Evolutionary conservation across 2,113 vertebrate species (phyloP).

Genomic region (Tyto alba): DNA sequence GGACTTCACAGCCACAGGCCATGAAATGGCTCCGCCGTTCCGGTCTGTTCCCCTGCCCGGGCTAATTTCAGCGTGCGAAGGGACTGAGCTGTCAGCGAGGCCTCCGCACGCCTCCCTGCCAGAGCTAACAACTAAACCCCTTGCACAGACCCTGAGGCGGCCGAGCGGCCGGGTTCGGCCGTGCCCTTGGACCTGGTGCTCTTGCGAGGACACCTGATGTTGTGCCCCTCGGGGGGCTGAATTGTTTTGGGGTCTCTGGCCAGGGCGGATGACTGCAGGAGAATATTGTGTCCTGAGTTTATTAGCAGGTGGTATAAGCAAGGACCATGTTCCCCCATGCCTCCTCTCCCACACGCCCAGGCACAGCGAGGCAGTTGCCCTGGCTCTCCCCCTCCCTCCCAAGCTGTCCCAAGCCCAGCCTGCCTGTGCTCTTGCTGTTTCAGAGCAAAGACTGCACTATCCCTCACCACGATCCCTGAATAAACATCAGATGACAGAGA

Average conservation of each 20-base stretch:
- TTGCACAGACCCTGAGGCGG: fast-evolving
- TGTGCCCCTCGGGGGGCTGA: fast-evolving
- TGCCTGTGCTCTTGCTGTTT: background rate
- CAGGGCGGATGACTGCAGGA: background rate
- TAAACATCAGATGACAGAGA: background rate
- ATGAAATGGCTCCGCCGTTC: background rate
- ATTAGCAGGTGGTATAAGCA: background rate
- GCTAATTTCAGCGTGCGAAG: background rate
- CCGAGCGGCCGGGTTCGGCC: fast-evolving
- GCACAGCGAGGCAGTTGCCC: background rate
- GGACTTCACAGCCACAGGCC: background rate
- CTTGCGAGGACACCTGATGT: background rate
- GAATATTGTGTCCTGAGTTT: background rate
- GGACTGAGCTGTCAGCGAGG: background rate
- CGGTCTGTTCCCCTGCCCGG: background rate
- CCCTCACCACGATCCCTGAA: background rate
- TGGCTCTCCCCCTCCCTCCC: background rate
- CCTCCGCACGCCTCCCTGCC: background rate
- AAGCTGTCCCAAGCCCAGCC: background rate
- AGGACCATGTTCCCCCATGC: background rate
- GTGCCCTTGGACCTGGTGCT: background rate
- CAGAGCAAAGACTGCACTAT: background rate
- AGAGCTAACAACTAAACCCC: background rate
- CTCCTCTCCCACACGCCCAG: background rate
- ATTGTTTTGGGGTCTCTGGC: background rate